phyloP scores from a whole-genome alignment of 2,113 vertebrate species.

The Podarcis cretensis region DNA sequence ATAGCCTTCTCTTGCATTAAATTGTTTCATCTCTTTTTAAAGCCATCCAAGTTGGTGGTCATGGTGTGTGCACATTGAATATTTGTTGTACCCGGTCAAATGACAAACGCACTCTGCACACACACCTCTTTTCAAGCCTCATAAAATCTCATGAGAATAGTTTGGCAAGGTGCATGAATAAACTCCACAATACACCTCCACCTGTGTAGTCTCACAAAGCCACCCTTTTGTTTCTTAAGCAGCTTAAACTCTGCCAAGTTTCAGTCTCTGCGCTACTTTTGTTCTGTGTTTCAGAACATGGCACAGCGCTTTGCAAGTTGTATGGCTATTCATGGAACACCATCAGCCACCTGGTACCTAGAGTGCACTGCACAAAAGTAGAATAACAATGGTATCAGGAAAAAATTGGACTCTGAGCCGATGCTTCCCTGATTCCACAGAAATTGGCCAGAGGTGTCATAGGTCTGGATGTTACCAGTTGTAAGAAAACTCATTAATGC shows the following conservation, averaged over 20 bases:
- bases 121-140: neutral
- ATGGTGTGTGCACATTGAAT: neutral
- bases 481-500: neutral
- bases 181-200: neutral
- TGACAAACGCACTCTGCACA: neutral
- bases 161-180: too few species aligned
- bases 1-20: too few species aligned
- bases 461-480: neutral
- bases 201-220: neutral
- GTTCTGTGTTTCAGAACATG: neutral
- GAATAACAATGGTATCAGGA: neutral
- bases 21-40: too few species aligned
- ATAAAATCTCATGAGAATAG: neutral
- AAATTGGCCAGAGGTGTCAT: neutral
- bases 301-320: neutral
- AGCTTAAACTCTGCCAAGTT: neutral
- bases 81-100: neutral
- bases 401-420: neutral
- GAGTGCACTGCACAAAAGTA: neutral
- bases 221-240: neutral
- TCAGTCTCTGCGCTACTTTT: neutral
- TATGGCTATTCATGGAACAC: neutral
- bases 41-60: too few species aligned
- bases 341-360: neutral
- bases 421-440: neutral